Conservation (phyloP, 2,797 vertebrate genomes). For the Coracias cyanogaster region DNA sequence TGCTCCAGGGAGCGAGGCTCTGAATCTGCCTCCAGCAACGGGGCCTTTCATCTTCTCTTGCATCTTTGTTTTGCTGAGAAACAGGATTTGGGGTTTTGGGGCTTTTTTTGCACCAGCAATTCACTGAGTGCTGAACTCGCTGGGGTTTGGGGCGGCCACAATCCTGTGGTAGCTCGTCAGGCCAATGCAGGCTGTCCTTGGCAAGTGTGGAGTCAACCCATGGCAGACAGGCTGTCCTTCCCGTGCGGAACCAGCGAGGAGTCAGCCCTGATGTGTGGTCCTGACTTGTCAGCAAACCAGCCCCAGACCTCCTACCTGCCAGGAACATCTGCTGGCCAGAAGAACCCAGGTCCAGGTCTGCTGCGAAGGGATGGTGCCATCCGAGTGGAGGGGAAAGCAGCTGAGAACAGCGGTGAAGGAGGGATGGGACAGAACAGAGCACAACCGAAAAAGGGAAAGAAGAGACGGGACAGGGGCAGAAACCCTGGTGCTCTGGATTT, state of each 20-base stretch:
- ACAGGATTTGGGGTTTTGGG: not conserved
- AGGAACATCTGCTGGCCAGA: not conserved
- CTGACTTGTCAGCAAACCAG: not conserved
- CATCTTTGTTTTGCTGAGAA: not conserved
- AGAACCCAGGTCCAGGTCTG: rapidly evolving
- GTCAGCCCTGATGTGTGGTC: constrained; percentile 4
- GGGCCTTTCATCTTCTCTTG: not conserved
- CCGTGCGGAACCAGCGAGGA: not conserved
- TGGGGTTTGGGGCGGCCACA: not conserved
- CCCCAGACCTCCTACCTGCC: constrained; percentile 26
- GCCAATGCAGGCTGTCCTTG: not conserved
- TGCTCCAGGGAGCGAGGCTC: not conserved
- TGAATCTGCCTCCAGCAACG: not conserved
- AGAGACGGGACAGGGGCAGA: not conserved
- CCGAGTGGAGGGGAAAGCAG: not conserved
- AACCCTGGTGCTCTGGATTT: not conserved
- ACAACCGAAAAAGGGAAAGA: not conserved
- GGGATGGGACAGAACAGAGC: not conserved
- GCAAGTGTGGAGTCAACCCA: not conserved
- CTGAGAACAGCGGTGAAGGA: rapidly evolving
- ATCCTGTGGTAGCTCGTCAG: not conserved
- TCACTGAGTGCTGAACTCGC: rapidly evolving
- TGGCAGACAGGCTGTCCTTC: not conserved
- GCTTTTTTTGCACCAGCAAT: not conserved
- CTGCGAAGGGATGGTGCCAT: not conserved